Conservation (phyloP, 1,140 invertebrate species). For the Acromyrmex charruanus region DNA sequence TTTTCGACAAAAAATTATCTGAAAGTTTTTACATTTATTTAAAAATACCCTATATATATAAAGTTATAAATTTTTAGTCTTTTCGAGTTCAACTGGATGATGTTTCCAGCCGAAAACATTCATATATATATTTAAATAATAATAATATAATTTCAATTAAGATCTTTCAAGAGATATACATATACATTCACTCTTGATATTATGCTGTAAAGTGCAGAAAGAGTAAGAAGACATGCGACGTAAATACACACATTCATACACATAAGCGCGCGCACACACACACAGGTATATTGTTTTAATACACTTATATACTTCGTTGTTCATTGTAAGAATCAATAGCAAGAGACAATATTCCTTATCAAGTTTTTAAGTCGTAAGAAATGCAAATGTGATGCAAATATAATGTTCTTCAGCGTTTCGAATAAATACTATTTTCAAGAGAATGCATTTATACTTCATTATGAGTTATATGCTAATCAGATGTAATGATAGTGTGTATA, state of each 20-base stretch:
- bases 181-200: background rate
- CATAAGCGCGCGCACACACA: background rate
- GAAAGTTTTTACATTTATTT: too few species aligned
- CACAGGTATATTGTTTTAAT: slow-evolving; percentile 23
- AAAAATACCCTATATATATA: background rate
- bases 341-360: slow-evolving; percentile 26
- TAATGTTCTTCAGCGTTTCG: background rate
- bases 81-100: background rate
- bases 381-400: slow-evolving; percentile 23
- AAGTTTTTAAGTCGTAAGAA: background rate
- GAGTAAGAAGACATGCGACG: slow-evolving; percentile 36
- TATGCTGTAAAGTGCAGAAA: slow-evolving; percentile 46
- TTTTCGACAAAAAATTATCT: too few species aligned
- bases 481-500: slow-evolving; percentile 1
- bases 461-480: slow-evolving; percentile 26
- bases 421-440: slow-evolving; percentile 17
- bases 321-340: slow-evolving; percentile 55
- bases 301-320: slow-evolving; percentile 51
- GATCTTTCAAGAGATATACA: background rate
- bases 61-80: background rate
- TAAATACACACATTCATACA: too few species aligned
- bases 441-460: slow-evolving; percentile 18
- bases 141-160: background rate
- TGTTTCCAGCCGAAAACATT: background rate
- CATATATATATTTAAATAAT: background rate